phyloP scores from a whole-genome alignment of 2,888 invertebrate genomes.

The Drosophila vallismaia region DNA sequence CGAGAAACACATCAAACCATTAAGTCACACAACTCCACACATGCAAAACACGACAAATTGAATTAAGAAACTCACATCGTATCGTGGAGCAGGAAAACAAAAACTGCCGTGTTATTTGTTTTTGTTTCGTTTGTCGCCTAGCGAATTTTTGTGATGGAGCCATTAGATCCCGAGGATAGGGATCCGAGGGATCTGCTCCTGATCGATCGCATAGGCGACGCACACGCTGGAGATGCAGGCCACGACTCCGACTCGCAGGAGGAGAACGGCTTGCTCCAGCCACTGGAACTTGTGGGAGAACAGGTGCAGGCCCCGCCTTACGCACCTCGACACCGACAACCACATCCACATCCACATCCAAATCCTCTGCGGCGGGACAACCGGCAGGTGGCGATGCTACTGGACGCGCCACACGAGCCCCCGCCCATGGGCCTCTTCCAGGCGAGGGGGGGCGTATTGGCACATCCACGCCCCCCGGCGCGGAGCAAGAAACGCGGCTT shows the following conservation, averaged over 20 bases:
- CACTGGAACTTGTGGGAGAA: too few species aligned
- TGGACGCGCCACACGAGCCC: slow-evolving; percentile 65
- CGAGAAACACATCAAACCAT: not conserved
- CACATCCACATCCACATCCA: slow-evolving; percentile 11
- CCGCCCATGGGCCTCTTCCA: slow-evolving; percentile 52
- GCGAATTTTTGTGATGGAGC: not conserved
- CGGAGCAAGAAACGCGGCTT: slow-evolving; percentile 64
- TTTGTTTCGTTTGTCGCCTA: not conserved
- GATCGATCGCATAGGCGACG: slow-evolving; percentile 16
- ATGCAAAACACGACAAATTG: slow-evolving; percentile 5
- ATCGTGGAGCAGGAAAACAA: slow-evolving; percentile 29
- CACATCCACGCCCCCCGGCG: slow-evolving; percentile 26
- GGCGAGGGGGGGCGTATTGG: slow-evolving; percentile 13
- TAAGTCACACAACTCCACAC: not conserved
- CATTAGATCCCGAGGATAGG: not conserved
- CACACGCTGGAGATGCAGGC: slow-evolving; percentile 20
- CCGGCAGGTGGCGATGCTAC: slow-evolving; percentile 44
- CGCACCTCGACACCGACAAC: slow-evolving; percentile 1
- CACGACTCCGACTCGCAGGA: slow-evolving; percentile 31
- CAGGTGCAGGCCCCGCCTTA: too few species aligned
- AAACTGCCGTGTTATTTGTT: slow-evolving; percentile 62
- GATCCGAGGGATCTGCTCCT: not conserved
- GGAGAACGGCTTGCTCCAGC: too few species aligned
- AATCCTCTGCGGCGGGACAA: slow-evolving; percentile 22
- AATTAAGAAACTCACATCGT: slow-evolving; percentile 2